Conservation (phyloP, 2,797 vertebrate species). For the Coluber constrictor region DNA sequence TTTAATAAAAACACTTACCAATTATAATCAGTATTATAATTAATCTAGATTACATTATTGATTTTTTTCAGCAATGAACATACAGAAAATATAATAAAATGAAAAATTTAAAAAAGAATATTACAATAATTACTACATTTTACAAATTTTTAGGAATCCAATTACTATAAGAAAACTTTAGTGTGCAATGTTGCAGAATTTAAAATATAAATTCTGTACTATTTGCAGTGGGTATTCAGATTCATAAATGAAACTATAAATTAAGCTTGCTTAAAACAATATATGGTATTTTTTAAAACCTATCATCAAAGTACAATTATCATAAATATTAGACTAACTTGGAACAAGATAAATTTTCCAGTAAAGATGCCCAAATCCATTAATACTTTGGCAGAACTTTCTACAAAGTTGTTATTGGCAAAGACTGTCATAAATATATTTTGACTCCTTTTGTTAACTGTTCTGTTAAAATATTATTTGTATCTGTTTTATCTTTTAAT, state of each 20-base stretch:
- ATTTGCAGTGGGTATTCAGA: neutral
- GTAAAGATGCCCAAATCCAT: slow-evolving; percentile 11
- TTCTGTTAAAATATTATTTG: slow-evolving; percentile 56
- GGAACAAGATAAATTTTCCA: slow-evolving; percentile 18
- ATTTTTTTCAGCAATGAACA: neutral
- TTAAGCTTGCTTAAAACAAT: slow-evolving; percentile 21
- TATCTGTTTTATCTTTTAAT: slow-evolving; percentile 51
- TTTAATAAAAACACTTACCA: neutral
- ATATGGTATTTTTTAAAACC: slow-evolving; percentile 10
- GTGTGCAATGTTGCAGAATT: neutral
- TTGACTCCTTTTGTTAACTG: slow-evolving; percentile 28
- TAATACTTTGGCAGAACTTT: slow-evolving; percentile 20
- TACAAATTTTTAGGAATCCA: neutral
- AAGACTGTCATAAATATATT: slow-evolving; percentile 21
- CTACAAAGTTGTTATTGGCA: neutral
- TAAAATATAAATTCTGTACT: neutral
- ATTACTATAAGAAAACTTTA: neutral
- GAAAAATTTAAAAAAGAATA: neutral
- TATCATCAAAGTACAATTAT: slow-evolving; percentile 18
- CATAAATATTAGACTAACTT: slow-evolving; percentile 9
- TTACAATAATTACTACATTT: slow-evolving; percentile 9
- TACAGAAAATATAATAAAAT: neutral
- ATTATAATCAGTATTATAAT: neutral
- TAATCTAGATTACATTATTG: neutral
- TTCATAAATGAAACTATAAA: slow-evolving; percentile 7